Conservation (phyloP, 2,888 invertebrate genomes). For the Palloptera scutellata region DNA sequence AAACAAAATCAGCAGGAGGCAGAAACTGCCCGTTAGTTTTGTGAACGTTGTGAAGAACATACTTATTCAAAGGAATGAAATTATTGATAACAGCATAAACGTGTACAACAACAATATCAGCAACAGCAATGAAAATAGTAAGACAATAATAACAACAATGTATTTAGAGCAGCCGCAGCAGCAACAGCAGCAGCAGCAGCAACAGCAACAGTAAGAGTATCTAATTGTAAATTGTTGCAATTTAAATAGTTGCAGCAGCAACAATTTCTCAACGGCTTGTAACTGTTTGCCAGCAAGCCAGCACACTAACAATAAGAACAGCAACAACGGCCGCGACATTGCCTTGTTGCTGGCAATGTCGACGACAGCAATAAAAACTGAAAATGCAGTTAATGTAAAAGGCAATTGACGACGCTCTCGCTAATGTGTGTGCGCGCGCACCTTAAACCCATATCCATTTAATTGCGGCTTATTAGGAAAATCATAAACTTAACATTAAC, state of each 20-base stretch:
- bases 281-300: slow-evolving; percentile 37
- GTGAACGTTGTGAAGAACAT: neutral
- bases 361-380: neutral
- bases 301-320: slow-evolving; percentile 13
- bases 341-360: neutral
- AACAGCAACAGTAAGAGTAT: slow-evolving; percentile 35
- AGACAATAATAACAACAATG: slow-evolving; percentile 6
- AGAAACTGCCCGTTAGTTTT: slow-evolving; percentile 10
- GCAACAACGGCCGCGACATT: slow-evolving; percentile 17
- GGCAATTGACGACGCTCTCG: slow-evolving; percentile 19
- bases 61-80: neutral
- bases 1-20: slow-evolving; percentile 9
- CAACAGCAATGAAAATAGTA: slow-evolving; percentile 6
- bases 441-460: slow-evolving; percentile 24
- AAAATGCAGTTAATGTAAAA: slow-evolving; percentile 8
- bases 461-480: slow-evolving; percentile 29
- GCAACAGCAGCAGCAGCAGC: slow-evolving; percentile 18
- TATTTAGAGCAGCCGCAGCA: neutral
- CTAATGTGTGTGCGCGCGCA: slow-evolving; percentile 23
- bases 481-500: neutral
- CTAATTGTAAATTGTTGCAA: slow-evolving; percentile 58
- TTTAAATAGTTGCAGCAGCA: slow-evolving; percentile 51
- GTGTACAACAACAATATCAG: neutral
- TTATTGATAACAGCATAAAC: too few species aligned
- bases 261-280: slow-evolving; percentile 21